Conservation (phyloP, 2,888 invertebrate species). For the Syrphus vitripennis region DNA sequence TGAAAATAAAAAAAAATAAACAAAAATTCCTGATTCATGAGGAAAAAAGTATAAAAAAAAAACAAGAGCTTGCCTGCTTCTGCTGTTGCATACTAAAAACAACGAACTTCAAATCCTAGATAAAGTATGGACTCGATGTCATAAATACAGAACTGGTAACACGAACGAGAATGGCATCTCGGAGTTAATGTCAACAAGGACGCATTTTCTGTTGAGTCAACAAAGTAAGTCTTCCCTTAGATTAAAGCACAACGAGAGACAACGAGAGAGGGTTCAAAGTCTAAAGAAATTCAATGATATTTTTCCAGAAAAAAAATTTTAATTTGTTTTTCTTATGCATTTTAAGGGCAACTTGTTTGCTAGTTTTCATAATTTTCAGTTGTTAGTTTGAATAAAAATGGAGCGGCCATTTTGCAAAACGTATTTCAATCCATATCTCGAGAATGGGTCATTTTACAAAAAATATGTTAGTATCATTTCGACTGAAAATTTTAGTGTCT, state of each 20-base stretch:
- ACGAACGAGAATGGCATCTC: conserved; percentile 9
- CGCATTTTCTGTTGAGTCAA: not conserved
- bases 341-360: too few species aligned
- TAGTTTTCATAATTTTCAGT: too few species aligned
- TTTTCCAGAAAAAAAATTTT: not conserved
- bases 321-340: too few species aligned
- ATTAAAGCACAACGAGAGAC: not conserved
- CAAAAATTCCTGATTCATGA: not conserved
- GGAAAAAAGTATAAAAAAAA: not conserved
- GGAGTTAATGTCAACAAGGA: conserved; percentile 9
- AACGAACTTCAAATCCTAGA: not conserved
- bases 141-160: conserved; percentile 1
- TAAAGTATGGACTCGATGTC: not conserved
- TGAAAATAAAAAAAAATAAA: not conserved
- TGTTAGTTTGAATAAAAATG: too few species aligned
- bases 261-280: not conserved
- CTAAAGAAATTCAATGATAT: not conserved
- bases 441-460: too few species aligned
- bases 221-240: not conserved
- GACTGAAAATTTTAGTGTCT: too few species aligned
- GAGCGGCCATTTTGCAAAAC: too few species aligned
- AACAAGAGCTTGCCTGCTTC: not conserved
- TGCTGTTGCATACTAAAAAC: not conserved
- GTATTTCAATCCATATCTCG: too few species aligned
- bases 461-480: too few species aligned